A percentile compares a stretch with the other conserved stretches of the same genome.
Conservation (phyloP, 2,113 vertebrate genomes). For the Ornithorhynchus anatinus region DNA sequence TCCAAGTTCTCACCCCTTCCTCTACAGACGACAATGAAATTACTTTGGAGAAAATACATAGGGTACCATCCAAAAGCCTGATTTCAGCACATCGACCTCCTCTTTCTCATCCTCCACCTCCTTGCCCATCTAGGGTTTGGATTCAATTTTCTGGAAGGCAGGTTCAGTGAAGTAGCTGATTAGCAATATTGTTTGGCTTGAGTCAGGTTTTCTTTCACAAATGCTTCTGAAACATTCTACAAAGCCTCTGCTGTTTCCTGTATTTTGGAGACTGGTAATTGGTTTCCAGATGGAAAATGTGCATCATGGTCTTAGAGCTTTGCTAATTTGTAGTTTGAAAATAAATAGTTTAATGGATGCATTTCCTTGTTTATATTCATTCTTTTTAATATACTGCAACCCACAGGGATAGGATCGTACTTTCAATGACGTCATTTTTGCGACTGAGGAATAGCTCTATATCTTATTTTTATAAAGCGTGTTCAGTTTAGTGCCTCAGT, state of each 20-base stretch:
- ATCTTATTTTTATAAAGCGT: too few species aligned
- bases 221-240: conserved; percentile 2
- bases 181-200: neutral
- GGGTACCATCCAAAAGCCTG: too few species aligned
- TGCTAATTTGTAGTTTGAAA: neutral
- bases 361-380: neutral
- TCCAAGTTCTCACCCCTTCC: too few species aligned
- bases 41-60: too few species aligned
- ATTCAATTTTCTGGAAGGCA: conserved; percentile 2
- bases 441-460: too few species aligned
- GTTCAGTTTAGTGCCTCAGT: too few species aligned
- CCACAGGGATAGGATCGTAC: too few species aligned
- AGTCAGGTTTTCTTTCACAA: neutral
- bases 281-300: conserved; percentile 1
- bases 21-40: too few species aligned
- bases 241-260: conserved; percentile 18
- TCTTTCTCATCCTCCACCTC: too few species aligned
- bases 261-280: conserved; percentile 13
- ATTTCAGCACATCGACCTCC: too few species aligned
- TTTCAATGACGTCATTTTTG: too few species aligned
- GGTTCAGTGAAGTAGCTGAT: neutral
- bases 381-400: neutral
- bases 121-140: too few species aligned
- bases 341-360: neutral
- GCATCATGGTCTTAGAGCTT: conserved; percentile 13